phyloP scores from a whole-genome alignment of 1,140 invertebrate genomes.

The Phortica variegata region DNA sequence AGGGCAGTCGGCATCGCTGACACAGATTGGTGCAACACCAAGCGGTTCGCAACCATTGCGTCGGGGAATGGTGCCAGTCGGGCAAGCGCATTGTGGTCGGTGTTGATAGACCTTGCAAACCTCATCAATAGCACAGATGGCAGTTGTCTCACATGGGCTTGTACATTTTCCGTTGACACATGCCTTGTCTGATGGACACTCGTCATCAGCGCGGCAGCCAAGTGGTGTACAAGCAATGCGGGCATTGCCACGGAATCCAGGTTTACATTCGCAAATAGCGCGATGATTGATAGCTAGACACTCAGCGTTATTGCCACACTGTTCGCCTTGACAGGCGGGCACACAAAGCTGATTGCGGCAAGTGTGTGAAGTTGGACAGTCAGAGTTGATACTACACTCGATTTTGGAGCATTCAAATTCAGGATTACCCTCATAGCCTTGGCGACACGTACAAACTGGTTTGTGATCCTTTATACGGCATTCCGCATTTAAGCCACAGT shows the following conservation, averaged over 20 bases:
- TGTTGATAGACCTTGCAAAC: conserved; percentile 78
- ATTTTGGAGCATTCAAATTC: conserved; percentile 72
- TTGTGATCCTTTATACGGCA: conserved; percentile 80
- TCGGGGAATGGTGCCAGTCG: conserved; percentile 73
- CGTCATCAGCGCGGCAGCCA: conserved; percentile 73
- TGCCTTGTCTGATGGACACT: conserved; percentile 73
- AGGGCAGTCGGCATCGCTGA: conserved; percentile 78
- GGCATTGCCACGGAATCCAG: conserved; percentile 80
- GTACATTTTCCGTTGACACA: conserved; percentile 80
- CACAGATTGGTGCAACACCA: conserved; percentile 65
- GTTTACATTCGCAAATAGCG: conserved; percentile 73
- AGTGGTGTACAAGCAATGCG: conserved; percentile 71
- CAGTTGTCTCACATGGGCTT: conserved; percentile 68
- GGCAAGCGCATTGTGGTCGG: conserved; percentile 74
- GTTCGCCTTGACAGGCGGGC: conserved; percentile 71
- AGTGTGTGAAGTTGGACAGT: conserved; percentile 74
- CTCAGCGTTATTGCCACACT: conserved; percentile 72
- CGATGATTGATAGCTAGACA: conserved; percentile 77
- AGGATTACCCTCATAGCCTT: conserved; percentile 79
- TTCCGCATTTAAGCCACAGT: conserved; percentile 76
- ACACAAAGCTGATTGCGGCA: conserved; percentile 79
- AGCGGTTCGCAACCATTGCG: conserved; percentile 67
- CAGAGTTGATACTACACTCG: conserved; percentile 71
- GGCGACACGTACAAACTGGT: conserved; percentile 78
- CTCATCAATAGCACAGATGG: conserved; percentile 69